phyloP scores from a whole-genome alignment of 92 coral and sea anemone species.

The Epizoanthus scotinus region DNA sequence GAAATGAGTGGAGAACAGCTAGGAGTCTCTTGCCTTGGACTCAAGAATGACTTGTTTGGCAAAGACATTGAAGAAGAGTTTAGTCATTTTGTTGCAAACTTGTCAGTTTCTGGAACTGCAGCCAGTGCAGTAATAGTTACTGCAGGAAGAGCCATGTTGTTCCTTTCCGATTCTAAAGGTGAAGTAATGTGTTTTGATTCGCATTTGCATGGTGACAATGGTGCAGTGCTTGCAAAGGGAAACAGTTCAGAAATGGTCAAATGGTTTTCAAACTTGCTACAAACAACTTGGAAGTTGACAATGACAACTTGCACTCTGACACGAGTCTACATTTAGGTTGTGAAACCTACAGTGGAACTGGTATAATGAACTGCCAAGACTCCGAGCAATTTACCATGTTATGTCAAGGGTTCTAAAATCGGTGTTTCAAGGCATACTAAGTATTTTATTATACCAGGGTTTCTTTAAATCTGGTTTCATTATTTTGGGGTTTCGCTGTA shows the following conservation, averaged over 20 bases:
- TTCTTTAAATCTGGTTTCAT: no score
- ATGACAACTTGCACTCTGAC: slow-evolving; percentile 19
- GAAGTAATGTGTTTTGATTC: slow-evolving; percentile 48
- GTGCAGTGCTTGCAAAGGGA: slow-evolving; percentile 53
- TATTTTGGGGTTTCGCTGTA: no score
- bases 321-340: slow-evolving; percentile 21
- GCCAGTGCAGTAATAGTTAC: slow-evolving; percentile 47
- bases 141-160: slow-evolving; percentile 39
- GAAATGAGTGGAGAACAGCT: no score
- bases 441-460: no score
- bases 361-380: no score
- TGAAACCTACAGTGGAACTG: no score
- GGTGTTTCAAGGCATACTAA: no score
- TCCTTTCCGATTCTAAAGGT: slow-evolving; percentile 31
- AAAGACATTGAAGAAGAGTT: slow-evolving; percentile 20
- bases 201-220: slow-evolving; percentile 38
- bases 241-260: slow-evolving; percentile 32
- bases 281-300: slow-evolving; percentile 13
- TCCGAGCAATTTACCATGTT: no score
- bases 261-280: slow-evolving; percentile 31
- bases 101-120: background rate
- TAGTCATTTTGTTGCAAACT: slow-evolving; percentile 22
- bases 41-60: slow-evolving; percentile 57
- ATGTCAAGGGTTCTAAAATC: no score
- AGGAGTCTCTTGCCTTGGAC: slow-evolving; percentile 33